phyloP scores from a whole-genome alignment of 1,140 invertebrate genomes.

The Drosophila yakuba region DNA sequence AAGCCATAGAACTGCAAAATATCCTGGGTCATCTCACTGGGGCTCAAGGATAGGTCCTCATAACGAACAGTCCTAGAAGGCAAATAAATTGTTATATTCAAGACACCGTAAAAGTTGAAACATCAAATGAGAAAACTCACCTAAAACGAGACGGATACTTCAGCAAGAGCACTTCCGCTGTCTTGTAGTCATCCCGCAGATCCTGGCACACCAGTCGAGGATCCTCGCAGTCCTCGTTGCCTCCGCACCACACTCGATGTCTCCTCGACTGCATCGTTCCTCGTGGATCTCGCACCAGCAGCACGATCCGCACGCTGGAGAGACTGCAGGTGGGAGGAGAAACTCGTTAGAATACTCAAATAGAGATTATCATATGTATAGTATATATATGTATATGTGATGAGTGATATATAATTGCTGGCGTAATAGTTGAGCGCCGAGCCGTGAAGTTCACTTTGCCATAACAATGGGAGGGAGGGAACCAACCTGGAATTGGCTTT shows the following conservation, averaged over 20 bases:
- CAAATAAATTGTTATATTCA: not conserved
- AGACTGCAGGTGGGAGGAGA: conserved; percentile 85
- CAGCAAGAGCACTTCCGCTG: conserved; percentile 88
- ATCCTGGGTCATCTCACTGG: conserved; percentile 89
- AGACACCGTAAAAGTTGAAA: too few relatives aligned
- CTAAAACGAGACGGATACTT: conserved; percentile 90
- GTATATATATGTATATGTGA: not conserved
- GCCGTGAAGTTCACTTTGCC: conserved; percentile 70
- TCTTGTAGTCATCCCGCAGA: conserved; percentile 92
- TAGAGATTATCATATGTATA: conserved; percentile 23
- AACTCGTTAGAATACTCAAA: conserved; percentile 32
- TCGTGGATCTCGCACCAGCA: conserved; percentile 93
- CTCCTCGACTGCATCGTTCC: conserved; percentile 94
- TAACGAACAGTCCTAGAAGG: conserved; percentile 90
- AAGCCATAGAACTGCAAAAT: conserved; percentile 92
- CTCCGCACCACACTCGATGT: conserved; percentile 93
- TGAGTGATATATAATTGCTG: conserved; percentile 48
- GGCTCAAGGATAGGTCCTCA: conserved; percentile 93
- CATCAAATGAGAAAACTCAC: conserved; percentile 84
- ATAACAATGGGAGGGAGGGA: conserved; percentile 49
- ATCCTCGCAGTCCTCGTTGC: conserved; percentile 92
- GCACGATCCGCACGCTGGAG: conserved; percentile 89
- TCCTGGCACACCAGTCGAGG: conserved; percentile 91
- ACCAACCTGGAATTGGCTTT: conserved; percentile 55
- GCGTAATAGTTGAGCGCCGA: conserved; percentile 69